Conservation (phyloP, 2,888 invertebrate genomes). For the Pyrocoelia pectoralis region DNA sequence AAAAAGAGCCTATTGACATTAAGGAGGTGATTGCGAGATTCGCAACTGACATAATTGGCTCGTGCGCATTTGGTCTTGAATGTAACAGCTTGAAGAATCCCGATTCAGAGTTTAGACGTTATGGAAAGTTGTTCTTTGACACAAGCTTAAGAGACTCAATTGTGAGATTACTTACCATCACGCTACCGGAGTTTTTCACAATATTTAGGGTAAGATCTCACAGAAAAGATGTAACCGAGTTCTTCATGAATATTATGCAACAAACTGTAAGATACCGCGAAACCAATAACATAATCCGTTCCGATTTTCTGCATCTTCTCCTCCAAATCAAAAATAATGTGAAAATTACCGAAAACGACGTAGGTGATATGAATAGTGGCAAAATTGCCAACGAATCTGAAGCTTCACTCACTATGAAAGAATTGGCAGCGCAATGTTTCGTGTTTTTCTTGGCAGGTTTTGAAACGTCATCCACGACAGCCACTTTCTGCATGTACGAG, state of each 20-base stretch:
- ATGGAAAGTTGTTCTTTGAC: slow-evolving; percentile 43
- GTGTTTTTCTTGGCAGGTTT: slow-evolving; percentile 57
- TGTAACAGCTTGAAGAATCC: slow-evolving; percentile 64
- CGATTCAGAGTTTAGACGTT: slow-evolving; percentile 59
- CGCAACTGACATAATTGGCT: slow-evolving; percentile 66
- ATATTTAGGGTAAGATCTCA: slow-evolving; percentile 41
- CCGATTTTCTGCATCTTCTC: slow-evolving; percentile 65
- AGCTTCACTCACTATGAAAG: slow-evolving; percentile 38
- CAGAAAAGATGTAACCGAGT: slow-evolving; percentile 50
- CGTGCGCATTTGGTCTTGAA: slow-evolving; percentile 66
- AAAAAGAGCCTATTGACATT: slow-evolving; percentile 34
- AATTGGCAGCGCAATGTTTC: slow-evolving; percentile 51
- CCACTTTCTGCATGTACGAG: slow-evolving; percentile 62
- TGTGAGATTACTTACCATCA: slow-evolving; percentile 21
- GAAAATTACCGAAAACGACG: slow-evolving; percentile 35
- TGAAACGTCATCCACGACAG: slow-evolving; percentile 55
- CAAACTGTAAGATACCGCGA: slow-evolving; percentile 60
- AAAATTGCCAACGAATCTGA: slow-evolving; percentile 33
- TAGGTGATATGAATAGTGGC: slow-evolving; percentile 27
- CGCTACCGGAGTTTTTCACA: slow-evolving; percentile 38
- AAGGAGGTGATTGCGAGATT: slow-evolving; percentile 63
- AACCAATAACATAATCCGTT: slow-evolving; percentile 58
- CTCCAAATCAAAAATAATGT: slow-evolving; percentile 60
- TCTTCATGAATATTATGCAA: slow-evolving; percentile 59
- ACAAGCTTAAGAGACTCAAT: slow-evolving; percentile 28